A percentile compares a stretch with the other conserved stretches of the same genome.
These are phyloP conservation scores for Nemotelus pantherinus DNA, from an alignment of 2,888 invertebrate genomes.

Conservation along the genomic window DNA sequence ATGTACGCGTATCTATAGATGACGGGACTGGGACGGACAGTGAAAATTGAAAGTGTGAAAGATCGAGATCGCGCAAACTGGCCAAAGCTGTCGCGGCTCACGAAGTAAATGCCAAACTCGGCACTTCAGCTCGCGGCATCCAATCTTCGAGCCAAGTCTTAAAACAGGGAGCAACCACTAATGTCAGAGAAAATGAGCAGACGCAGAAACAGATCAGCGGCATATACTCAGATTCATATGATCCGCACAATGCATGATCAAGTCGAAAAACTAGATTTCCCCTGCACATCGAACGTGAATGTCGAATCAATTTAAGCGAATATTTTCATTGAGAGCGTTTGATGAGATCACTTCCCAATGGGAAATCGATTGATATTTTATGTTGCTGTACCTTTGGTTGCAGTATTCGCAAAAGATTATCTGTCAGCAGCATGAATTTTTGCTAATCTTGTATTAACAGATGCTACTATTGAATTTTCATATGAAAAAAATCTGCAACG, in stretches of 20 bases:
- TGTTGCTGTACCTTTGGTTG: not conserved
- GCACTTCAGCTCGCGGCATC: too few species aligned
- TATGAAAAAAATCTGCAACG: too few species aligned
- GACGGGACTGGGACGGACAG: not conserved
- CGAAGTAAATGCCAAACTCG: not conserved
- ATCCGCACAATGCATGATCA: conserved; percentile 4
- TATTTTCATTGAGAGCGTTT: not conserved
- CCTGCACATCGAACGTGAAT: conserved; percentile 13
- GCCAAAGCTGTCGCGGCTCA: conserved; percentile 12
- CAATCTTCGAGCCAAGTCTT: too few species aligned
- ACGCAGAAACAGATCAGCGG: too few species aligned
- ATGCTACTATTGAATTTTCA: too few species aligned
- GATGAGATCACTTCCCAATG: conserved; percentile 17
- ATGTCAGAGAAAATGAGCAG: too few species aligned
- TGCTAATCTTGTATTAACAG: too few species aligned
- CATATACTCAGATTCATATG: too few species aligned
- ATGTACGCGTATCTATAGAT: not conserved
- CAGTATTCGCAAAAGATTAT: too few species aligned
- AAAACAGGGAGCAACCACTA: too few species aligned
- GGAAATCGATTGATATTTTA: not conserved
- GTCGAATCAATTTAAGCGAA: conserved; percentile 25
- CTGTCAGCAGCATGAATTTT: too few species aligned
- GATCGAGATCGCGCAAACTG: conserved; percentile 2
- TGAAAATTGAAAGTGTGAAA: conserved; percentile 32
- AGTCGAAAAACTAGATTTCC: conserved; percentile 33